These are phyloP conservation scores for Enteromius argenteus DNA, from an alignment of 2,797 vertebrate genomes.

Conservation along the genomic window DNA sequence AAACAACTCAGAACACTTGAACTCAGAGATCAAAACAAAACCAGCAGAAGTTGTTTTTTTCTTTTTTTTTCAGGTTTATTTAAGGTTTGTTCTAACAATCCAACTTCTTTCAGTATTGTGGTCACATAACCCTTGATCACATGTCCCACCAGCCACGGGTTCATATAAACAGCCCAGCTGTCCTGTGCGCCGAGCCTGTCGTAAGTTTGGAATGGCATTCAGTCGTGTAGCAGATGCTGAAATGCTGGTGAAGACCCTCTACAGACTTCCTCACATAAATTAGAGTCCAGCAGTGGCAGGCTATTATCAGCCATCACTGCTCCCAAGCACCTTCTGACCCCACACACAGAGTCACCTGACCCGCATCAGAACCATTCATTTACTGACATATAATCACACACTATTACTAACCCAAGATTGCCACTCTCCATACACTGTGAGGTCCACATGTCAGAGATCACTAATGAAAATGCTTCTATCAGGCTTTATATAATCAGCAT, in stretches of 20 bases:
- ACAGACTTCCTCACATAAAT: constrained; percentile 71
- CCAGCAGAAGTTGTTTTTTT: not conserved
- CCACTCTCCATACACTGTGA: constrained; percentile 9
- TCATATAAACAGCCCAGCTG: constrained; percentile 64
- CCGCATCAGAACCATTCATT: constrained; percentile 28
- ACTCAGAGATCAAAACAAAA: not conserved
- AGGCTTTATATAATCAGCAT: not conserved
- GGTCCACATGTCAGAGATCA: constrained; percentile 10
- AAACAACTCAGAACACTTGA: not conserved
- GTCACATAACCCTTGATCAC: not conserved
- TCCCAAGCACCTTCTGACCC: constrained; percentile 28
- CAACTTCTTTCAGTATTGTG: not conserved
- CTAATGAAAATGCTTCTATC: constrained; percentile 25
- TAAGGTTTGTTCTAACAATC: not conserved
- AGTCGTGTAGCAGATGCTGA: constrained; percentile 65
- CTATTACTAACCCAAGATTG: constrained; percentile 15
- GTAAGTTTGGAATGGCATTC: constrained; percentile 67
- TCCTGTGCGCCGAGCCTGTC: constrained; percentile 39
- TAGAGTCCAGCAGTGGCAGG: constrained; percentile 67
- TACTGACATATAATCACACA: constrained; percentile 26
- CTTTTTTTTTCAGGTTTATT: not conserved
- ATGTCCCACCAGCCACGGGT: constrained; percentile 30
- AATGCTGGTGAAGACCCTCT: constrained; percentile 65
- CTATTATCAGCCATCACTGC: constrained; percentile 68
- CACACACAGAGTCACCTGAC: constrained; percentile 26